Evolutionary conservation across 1,140 invertebrate species (phyloP), one percentile per base, ranked within the genome.

Genomic region (Mercenaria mercenaria): DNA sequence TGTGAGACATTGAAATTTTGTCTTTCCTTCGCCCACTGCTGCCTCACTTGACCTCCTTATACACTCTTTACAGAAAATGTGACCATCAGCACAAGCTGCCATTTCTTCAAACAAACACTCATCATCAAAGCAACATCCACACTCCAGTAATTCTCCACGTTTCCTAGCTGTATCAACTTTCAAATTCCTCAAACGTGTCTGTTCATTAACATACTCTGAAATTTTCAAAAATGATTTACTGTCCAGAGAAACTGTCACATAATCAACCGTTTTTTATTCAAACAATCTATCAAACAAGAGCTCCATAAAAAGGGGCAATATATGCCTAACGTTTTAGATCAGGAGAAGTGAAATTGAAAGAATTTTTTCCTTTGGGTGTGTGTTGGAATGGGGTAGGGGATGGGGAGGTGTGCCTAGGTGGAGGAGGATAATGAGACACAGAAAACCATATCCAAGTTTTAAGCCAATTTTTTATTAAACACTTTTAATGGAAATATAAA

Each of bases 31-130:
- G 20, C 96, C 96, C 76, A 97, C 96, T 11, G 95, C 95, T 20
- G 96, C 94, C 91, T 97, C 96, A 0, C 96, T 96, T 52, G 94
- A 95, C 87, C 93, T 95, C 52, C 95, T 91, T 20, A 97, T 96
- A 92, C 97, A 97, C 0, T 96, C 93, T 80, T 96, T 96, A 93
- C 97, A 97, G 94, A 97, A 97, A 20, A 96, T 59, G 94, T 97
- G 97, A 2, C 96, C 96, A 59, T 96, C 96, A 26, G 96, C 95
- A 92, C 97, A 97, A 0, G 93, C 91, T 3, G 95, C 95, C 94
- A 96, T 96, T 90, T 97, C 97, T 74, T 97, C 97, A 56, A 96
- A 96, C 52, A 97, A 94, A 52, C 97, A 96, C 92, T 97, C 97
- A 74, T 97, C 96, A 69, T 97, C 96, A 92, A 92, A 97, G 88